These are phyloP conservation scores for Ferrisia virgata DNA, from an alignment of 2,888 invertebrate genomes.

Conservation along the genomic window DNA sequence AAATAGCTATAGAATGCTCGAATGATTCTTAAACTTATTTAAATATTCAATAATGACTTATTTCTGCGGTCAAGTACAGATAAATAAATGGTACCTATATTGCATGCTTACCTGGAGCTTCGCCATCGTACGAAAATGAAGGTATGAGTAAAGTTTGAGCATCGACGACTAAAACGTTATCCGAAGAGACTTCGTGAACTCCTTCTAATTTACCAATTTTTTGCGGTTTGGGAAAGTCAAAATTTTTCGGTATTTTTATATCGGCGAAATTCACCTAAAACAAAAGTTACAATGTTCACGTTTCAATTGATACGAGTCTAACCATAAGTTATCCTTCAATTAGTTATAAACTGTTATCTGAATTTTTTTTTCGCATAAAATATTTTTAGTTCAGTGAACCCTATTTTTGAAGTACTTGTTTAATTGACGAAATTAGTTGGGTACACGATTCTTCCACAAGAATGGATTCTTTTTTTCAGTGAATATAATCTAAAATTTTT, in stretches of 20 bases:
- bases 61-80: background rate
- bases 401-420: background rate
- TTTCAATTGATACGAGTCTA: background rate
- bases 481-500: background rate
- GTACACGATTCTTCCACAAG: no score
- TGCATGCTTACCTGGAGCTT: constrained; percentile 73
- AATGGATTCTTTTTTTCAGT: background rate
- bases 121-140: constrained; percentile 87
- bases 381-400: background rate
- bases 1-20: background rate
- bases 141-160: constrained; percentile 88
- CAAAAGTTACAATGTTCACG: background rate
- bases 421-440: no score
- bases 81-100: background rate
- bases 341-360: background rate
- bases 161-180: constrained; percentile 84
- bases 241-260: constrained; percentile 70
- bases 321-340: background rate
- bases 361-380: no score
- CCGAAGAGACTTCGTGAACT: constrained; percentile 80
- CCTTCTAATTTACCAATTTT: constrained; percentile 72
- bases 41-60: background rate
- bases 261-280: constrained; percentile 85
- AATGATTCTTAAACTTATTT: background rate
- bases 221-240: constrained; percentile 80